These are phyloP conservation scores for Falco punctatus DNA, from an alignment of 2,113 vertebrate species.

Conservation along the genomic window DNA sequence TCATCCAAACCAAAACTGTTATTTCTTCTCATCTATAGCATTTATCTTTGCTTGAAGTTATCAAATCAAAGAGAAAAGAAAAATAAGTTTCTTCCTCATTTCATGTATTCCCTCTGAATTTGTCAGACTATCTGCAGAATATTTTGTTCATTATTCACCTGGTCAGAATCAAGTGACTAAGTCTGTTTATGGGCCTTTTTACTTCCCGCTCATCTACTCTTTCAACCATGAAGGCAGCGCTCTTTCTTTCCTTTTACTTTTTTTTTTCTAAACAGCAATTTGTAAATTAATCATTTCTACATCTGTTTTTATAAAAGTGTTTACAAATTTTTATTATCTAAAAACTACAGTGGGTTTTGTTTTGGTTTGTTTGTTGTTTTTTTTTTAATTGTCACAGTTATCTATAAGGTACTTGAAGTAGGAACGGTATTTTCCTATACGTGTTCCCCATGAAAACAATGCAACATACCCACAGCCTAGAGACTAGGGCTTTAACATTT, in stretches of 20 bases:
- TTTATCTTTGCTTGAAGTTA: not conserved
- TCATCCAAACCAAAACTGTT: not conserved
- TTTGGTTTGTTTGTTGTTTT: not conserved
- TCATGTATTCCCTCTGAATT: not conserved
- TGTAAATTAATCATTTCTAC: not conserved
- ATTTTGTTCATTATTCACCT: not conserved
- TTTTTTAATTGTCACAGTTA: not conserved
- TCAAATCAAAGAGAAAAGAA: not conserved
- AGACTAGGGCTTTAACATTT: not conserved
- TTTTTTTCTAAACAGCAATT: not conserved
- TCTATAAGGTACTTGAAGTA: not conserved
- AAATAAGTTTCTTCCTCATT: not conserved
- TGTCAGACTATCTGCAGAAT: not conserved
- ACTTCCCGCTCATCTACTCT: not conserved
- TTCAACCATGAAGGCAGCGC: not conserved
- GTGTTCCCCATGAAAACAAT: not conserved
- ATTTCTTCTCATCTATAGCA: not conserved
- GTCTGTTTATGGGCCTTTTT: not conserved
- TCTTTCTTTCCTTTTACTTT: not conserved
- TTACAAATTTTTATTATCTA: not conserved
- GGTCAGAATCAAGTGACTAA: not conserved
- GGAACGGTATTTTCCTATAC: not conserved
- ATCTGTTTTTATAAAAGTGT: not conserved
- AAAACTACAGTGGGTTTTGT: not conserved
- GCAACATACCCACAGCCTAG: not conserved